Conservation (phyloP, 2,113 vertebrate genomes). For the Turnix velox region DNA sequence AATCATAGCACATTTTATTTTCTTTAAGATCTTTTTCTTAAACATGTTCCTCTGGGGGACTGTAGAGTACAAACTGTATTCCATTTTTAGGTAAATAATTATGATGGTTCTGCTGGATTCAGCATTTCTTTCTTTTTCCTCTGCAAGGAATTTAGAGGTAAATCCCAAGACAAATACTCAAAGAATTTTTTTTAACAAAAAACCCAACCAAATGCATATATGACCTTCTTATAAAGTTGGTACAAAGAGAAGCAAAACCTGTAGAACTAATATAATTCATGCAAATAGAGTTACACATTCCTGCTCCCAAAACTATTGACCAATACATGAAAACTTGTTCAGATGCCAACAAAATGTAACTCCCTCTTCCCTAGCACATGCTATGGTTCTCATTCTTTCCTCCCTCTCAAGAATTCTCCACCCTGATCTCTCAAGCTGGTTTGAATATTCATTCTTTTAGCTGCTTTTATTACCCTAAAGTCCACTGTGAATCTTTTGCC, state of each 20-base stretch:
- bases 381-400: neutral
- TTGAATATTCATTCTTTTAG: neutral
- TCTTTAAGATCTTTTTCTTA: neutral
- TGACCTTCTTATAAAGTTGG: neutral
- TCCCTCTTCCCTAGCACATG: neutral
- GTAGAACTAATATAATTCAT: neutral
- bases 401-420: neutral
- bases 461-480: neutral
- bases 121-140: slow-evolving; percentile 1
- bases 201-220: neutral
- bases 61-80: neutral
- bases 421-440: neutral
- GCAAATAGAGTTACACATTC: neutral
- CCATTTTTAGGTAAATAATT: slow-evolving; percentile 7
- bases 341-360: neutral
- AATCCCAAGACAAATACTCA: neutral
- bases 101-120: neutral
- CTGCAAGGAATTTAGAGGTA: neutral
- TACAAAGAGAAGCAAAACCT: neutral
- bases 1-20: neutral
- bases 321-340: neutral
- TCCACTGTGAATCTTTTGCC: neutral
- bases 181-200: neutral
- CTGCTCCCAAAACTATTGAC: neutral
- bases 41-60: neutral